phyloP scores from a whole-genome alignment of 2,113 vertebrate species.

The Bos javanicus region DNA sequence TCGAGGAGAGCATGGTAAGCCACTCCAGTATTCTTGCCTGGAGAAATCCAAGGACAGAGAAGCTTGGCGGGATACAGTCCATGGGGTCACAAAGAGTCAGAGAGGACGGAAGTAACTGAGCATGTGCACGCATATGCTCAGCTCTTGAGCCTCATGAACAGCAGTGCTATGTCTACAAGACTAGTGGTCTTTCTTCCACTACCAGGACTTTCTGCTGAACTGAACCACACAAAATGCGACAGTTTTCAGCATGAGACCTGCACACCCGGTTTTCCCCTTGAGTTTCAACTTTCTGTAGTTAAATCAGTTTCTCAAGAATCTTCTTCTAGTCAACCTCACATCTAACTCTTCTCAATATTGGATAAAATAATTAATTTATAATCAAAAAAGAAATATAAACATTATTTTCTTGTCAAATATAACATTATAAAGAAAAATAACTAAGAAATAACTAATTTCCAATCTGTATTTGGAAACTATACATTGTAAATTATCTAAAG shows the following conservation, averaged over 20 bases:
- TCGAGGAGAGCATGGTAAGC: neutral
- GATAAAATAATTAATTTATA: neutral
- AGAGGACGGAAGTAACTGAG: neutral
- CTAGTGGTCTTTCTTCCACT: neutral
- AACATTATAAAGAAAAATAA: neutral
- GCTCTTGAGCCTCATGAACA: neutral
- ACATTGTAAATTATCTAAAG: neutral
- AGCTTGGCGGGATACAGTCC: fast-evolving
- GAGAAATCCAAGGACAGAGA: too few relatives aligned
- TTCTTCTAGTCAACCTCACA: neutral
- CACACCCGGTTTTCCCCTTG: neutral
- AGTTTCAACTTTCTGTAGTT: neutral
- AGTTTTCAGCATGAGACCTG: neutral
- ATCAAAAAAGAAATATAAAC: neutral
- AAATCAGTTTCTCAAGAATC: neutral
- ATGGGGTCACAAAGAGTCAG: neutral
- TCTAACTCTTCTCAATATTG: neutral
- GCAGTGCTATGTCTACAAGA: neutral
- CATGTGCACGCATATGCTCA: neutral
- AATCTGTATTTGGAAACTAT: neutral
- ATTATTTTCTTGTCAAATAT: neutral
- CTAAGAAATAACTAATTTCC: neutral
- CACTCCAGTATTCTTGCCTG: neutral
- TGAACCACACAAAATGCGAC: neutral
- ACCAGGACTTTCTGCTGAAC: neutral